A percentile compares a stretch with the other conserved stretches of the same genome.
Evolutionary conservation across 2,113 vertebrate genomes (phyloP).

Genomic region (Damaliscus lunatus): DNA sequence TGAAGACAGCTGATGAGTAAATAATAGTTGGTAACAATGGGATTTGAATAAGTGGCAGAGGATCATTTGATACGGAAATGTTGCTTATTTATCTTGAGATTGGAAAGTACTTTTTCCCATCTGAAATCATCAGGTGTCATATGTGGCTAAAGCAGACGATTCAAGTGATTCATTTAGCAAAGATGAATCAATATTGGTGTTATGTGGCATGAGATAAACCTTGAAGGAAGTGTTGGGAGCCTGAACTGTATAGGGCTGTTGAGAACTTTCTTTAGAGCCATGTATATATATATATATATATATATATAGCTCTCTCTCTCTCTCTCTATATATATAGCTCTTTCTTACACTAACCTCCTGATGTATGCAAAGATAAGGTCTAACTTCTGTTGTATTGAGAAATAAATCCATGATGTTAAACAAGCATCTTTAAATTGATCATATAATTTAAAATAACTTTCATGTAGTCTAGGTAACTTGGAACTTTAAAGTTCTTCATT

Average conservation of each 20-base stretch:
- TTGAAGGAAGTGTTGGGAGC: background rate
- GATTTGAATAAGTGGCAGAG: background rate
- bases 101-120: background rate
- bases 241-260: background rate
- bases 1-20: conserved; percentile 5
- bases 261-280: background rate
- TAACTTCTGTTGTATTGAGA: background rate
- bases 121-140: background rate
- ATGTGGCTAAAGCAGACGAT: background rate
- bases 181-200: background rate
- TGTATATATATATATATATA: background rate
- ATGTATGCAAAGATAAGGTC: background rate
- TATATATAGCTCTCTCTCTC: background rate
- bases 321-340: background rate
- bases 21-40: background rate
- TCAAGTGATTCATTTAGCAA: conserved; percentile 26
- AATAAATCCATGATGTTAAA: background rate
- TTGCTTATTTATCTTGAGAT: conserved; percentile 24
- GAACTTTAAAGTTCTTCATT: background rate
- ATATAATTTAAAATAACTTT: conserved; percentile 2
- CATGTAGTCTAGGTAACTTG: conserved; percentile 9
- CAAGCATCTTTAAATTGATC: background rate
- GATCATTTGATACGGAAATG: background rate
- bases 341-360: background rate
- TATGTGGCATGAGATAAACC: background rate